phyloP scores from a whole-genome alignment of 1,140 invertebrate genomes.

The Eumaeus atala region DNA sequence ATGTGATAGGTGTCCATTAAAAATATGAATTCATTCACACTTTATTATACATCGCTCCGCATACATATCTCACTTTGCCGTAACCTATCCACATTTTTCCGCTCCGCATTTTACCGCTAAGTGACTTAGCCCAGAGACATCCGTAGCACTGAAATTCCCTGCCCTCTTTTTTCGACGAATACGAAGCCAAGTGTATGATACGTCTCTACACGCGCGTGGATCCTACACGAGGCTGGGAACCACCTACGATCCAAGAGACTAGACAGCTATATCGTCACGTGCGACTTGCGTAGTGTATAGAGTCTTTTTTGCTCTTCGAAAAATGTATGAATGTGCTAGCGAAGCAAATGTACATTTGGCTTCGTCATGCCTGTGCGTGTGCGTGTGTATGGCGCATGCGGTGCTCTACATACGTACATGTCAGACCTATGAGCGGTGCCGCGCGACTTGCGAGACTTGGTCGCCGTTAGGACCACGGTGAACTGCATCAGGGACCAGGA shows the following conservation, averaged over 20 bases:
- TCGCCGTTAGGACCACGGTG: constrained; percentile 91
- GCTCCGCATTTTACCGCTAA: no score
- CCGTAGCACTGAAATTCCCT: no score
- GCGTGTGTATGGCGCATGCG: constrained; percentile 21
- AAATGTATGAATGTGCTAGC: background rate
- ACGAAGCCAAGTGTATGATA: no score
- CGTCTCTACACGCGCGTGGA: no score
- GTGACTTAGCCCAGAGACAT: no score
- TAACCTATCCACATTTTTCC: no score
- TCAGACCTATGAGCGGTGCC: constrained; percentile 75
- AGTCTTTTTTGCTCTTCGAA: background rate
- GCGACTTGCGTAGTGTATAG: background rate
- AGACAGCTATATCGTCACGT: no score
- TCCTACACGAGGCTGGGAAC: no score
- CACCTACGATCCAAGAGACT: no score
- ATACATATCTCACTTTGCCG: no score
- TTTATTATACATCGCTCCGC: no score
- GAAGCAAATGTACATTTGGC: constrained; percentile 3
- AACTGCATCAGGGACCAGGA: constrained; percentile 94
- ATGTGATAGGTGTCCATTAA: background rate
- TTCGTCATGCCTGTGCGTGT: constrained; percentile 11
- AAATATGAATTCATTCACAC: background rate
- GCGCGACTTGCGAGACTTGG: constrained; percentile 84
- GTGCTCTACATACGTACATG: constrained; percentile 62
- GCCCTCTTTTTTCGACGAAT: no score